phyloP scores from a whole-genome alignment of 2,888 invertebrate species.

The Aspidiotus rigidus region DNA sequence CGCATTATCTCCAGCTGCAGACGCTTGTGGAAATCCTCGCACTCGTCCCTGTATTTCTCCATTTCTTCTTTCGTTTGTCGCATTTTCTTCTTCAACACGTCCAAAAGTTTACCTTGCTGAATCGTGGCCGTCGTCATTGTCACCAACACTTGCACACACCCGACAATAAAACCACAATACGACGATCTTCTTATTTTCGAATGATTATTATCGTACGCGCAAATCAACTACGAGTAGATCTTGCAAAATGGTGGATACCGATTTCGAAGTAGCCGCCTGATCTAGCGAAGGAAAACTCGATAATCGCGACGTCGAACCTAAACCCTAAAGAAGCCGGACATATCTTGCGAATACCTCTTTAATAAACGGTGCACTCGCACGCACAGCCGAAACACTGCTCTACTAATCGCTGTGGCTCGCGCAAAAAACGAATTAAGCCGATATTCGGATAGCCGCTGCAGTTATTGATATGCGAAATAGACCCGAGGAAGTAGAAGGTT shows the following conservation, averaged over 20 bases:
- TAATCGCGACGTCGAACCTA: constrained; percentile 20
- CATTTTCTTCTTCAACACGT: constrained; percentile 99
- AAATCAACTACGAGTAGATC: constrained; percentile 7
- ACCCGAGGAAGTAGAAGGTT: too few species aligned
- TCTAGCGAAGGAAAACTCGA: constrained; percentile 19
- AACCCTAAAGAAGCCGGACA: constrained; percentile 19
- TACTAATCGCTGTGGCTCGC: too few species aligned
- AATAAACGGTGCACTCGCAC: too few species aligned
- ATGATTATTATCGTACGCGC: constrained; percentile 13
- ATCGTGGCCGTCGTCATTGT: constrained; percentile 69
- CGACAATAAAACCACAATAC: constrained; percentile 18
- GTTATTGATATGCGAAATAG: too few species aligned
- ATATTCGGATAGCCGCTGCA: too few species aligned
- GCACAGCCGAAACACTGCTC: too few species aligned
- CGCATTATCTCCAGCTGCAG: constrained; percentile 91
- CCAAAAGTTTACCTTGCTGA: constrained; percentile 87
- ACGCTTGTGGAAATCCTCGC: constrained; percentile 90
- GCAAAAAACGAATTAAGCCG: too few species aligned
- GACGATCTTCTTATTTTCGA: neutral
- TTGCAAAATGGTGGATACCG: constrained; percentile 28
- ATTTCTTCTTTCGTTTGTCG: constrained; percentile 97
- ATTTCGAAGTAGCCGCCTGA: constrained; percentile 19
- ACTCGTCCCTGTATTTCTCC: constrained; percentile 96
- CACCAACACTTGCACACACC: constrained; percentile 13
- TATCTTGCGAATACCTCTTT: constrained; percentile 14